Conservation (phyloP, 2,888 invertebrate species). For the Stegana nigrithorax region DNA sequence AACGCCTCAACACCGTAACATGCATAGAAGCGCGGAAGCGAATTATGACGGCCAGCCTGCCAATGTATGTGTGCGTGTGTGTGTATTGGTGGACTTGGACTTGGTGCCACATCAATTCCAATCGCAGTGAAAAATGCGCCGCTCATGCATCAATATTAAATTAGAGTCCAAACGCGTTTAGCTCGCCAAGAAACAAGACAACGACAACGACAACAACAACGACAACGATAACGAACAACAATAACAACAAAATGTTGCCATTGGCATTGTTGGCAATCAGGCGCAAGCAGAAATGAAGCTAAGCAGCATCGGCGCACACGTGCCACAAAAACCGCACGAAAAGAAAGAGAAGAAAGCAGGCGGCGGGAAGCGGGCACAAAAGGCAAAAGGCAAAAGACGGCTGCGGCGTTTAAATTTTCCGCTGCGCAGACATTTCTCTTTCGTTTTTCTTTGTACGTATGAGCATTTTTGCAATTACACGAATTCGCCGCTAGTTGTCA, state of each 20-base stretch:
- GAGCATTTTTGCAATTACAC: constrained; percentile 13
- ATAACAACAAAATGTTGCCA: too few relatives aligned
- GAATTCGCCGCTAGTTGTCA: constrained; percentile 17
- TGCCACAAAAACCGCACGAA: neutral
- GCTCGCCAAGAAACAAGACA: constrained; percentile 10
- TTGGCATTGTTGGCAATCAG: too few relatives aligned
- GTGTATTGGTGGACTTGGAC: too few relatives aligned
- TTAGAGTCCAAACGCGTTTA: constrained; percentile 34
- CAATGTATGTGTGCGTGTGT: too few relatives aligned
- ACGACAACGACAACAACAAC: constrained; percentile 4
- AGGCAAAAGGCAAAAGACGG: neutral
- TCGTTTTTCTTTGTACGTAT: constrained; percentile 6
- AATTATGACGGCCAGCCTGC: constrained; percentile 19
- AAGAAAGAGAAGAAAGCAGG: neutral
- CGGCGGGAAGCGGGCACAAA: neutral
- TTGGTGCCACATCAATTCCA: constrained; percentile 26
- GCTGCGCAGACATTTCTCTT: neutral
- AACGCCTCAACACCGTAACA: constrained; percentile 46
- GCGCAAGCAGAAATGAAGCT: neutral
- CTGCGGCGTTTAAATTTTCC: too few relatives aligned
- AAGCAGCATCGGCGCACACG: neutral
- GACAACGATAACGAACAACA: too few relatives aligned
- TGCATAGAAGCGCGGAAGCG: constrained; percentile 18
- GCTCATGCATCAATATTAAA: constrained; percentile 46
- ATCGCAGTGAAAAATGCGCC: constrained; percentile 27